phyloP scores from a whole-genome alignment of 2,888 invertebrate genomes.

The Macroteleia sp. region DNA sequence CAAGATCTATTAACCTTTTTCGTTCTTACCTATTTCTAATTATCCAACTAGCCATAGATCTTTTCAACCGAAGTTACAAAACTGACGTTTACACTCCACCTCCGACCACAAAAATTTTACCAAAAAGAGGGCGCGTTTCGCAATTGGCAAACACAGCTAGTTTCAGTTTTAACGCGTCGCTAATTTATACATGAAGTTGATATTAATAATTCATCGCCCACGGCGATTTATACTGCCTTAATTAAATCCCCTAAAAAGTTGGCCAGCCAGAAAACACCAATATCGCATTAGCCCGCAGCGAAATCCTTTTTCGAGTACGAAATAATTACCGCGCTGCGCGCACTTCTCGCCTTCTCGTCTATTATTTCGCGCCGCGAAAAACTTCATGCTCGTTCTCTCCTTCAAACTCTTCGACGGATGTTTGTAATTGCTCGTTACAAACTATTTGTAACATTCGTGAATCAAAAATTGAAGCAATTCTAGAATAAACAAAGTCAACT shows the following conservation, averaged over 20 bases:
- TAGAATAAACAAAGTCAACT: too few relatives aligned
- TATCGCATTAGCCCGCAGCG: constrained; percentile 77
- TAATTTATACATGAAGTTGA: constrained; percentile 83
- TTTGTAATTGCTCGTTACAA: constrained; percentile 48
- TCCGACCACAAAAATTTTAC: constrained; percentile 67
- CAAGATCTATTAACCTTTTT: too few relatives aligned
- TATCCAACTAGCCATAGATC: too few relatives aligned
- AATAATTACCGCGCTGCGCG: constrained; percentile 68
- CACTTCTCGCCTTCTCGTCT: constrained; percentile 64
- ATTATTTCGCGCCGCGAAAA: constrained; percentile 70
- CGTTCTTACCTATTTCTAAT: too few relatives aligned
- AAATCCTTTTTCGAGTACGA: constrained; percentile 67
- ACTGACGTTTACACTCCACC: constrained; percentile 68
- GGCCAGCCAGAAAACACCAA: constrained; percentile 81
- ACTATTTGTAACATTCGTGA: constrained; percentile 38
- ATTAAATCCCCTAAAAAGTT: constrained; percentile 83
- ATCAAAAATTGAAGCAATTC: constrained; percentile 24
- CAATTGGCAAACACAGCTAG: constrained; percentile 74
- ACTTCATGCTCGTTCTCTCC: constrained; percentile 37
- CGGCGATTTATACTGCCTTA: constrained; percentile 82
- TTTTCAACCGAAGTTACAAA: constrained; percentile 69
- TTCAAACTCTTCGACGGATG: constrained; percentile 41
- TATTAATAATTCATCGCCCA: constrained; percentile 82
- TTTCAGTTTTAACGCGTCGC: constrained; percentile 78
- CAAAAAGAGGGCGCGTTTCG: constrained; percentile 58